Percentiles rank a stretch among this genome's conserved stretches.
phyloP scores from a whole-genome alignment of 2,113 vertebrate genomes.

The Abramis brama region DNA sequence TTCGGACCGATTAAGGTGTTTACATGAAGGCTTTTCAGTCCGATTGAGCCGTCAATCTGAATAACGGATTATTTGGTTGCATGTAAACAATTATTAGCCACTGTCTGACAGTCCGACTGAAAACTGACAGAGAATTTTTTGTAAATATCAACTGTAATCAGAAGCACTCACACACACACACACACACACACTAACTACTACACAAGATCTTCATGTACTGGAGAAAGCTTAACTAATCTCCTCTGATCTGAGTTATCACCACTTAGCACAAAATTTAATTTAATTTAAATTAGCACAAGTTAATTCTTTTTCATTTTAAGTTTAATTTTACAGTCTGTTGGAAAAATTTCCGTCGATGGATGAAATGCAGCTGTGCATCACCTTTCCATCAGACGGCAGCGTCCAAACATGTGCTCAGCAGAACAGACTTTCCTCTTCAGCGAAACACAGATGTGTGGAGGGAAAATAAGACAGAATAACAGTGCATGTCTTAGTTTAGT shows the following conservation, averaged over 20 bases:
- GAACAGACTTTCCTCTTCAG: neutral
- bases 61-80: too few relatives aligned
- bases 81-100: too few relatives aligned
- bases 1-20: too few relatives aligned
- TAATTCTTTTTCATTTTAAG: neutral
- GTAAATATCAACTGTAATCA: neutral
- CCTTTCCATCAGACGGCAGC: neutral
- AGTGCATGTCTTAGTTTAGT: neutral
- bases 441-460: neutral
- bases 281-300: neutral
- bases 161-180: neutral
- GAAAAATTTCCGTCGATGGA: neutral
- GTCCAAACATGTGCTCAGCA: slow-evolving; percentile 37
- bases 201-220: neutral
- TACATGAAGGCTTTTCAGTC: too few relatives aligned
- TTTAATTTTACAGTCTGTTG: neutral
- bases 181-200: too few relatives aligned
- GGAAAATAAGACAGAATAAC: neutral
- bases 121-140: neutral
- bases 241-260: too few relatives aligned
- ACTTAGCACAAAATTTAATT: neutral
- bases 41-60: too few relatives aligned
- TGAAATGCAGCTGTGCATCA: slow-evolving; percentile 8
- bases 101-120: neutral
- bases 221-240: too few relatives aligned